These are phyloP conservation scores for Choloepus hoffmanni DNA, from an alignment of 2,113 vertebrate genomes.

Conservation along the genomic window DNA sequence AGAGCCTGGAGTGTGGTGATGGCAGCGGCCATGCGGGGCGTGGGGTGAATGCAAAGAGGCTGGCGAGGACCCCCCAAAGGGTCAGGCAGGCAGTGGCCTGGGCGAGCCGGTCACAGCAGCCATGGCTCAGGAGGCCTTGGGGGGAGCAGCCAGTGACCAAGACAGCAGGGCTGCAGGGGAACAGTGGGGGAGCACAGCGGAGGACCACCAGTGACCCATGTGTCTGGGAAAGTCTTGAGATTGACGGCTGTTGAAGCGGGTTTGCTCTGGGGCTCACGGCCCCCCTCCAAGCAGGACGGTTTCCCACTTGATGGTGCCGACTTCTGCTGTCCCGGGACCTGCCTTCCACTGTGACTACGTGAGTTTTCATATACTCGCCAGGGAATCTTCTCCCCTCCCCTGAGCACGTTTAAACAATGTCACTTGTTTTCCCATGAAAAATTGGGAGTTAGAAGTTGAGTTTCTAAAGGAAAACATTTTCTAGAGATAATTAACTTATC, in stretches of 20 bases:
- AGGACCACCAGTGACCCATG: not conserved
- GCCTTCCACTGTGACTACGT: not conserved
- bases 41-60: too few relatives aligned
- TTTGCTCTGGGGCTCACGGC: not conserved
- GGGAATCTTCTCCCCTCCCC: not conserved
- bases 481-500: accelerated
- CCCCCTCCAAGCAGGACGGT: accelerated
- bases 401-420: accelerated
- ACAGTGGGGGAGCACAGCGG: not conserved
- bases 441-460: too few relatives aligned
- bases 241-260: not conserved
- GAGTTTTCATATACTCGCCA: not conserved
- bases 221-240: not conserved
- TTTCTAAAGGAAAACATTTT: too few relatives aligned
- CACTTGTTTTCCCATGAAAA: too few relatives aligned
- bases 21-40: not conserved
- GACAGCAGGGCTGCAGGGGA: not conserved
- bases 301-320: accelerated
- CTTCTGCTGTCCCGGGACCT: too few relatives aligned
- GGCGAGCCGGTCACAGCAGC: too few relatives aligned
- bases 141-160: too few relatives aligned
- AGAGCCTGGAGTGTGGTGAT: not conserved
- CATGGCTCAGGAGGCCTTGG: too few relatives aligned
- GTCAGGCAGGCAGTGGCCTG: not conserved
- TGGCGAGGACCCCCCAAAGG: accelerated